These are phyloP conservation scores for Pseudomyrmex sp. DNA, from an alignment of 1,140 invertebrate genomes.

Conservation along the genomic window DNA sequence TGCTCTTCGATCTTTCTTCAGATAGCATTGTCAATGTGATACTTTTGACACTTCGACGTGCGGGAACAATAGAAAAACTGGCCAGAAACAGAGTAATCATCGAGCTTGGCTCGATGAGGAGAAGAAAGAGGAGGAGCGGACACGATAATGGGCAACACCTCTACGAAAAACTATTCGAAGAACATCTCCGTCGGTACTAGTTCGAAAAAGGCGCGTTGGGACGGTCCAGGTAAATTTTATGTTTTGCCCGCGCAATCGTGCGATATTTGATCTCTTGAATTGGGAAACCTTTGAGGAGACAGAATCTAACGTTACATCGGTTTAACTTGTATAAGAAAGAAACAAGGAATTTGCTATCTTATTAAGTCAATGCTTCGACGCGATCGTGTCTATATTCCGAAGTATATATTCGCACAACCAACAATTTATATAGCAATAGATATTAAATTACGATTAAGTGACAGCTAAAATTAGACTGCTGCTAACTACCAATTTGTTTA, in stretches of 20 bases:
- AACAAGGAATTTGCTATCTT: neutral
- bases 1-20: conserved; percentile 40
- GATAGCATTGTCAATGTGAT: conserved; percentile 50
- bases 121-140: conserved; percentile 25
- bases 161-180: conserved; percentile 78
- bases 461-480: conserved; percentile 66
- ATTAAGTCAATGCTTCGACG: neutral
- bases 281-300: neutral
- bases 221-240: conserved; percentile 79
- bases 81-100: conserved; percentile 58
- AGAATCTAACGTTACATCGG: neutral
- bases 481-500: conserved; percentile 59
- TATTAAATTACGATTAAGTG: conserved; percentile 33
- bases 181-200: conserved; percentile 63
- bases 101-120: conserved; percentile 61
- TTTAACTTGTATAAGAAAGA: neutral
- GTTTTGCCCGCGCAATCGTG: neutral
- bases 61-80: conserved; percentile 46
- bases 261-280: neutral
- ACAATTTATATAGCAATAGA: no score
- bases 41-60: conserved; percentile 19
- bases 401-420: no score
- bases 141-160: conserved; percentile 81
- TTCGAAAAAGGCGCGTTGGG: conserved; percentile 79
- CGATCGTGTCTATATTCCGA: neutral